Evolutionary conservation across 2,888 invertebrate genomes (phyloP), one percentile per base, ranked within the genome.

Genomic region (Exephanes ischioxanthus): DNA sequence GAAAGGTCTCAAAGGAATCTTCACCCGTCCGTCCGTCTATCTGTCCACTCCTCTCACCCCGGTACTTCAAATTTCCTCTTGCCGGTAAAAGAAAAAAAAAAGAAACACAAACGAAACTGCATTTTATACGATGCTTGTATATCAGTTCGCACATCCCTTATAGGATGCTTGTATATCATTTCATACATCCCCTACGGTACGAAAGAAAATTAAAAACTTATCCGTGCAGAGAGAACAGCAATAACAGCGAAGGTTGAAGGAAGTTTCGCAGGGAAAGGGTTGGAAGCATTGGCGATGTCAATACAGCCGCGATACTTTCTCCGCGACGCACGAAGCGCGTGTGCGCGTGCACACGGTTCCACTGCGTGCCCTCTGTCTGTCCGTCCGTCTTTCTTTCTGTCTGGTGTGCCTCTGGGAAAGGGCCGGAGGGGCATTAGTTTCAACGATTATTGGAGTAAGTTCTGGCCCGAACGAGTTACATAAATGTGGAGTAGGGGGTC

Each of bases 371-470:
- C 66, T n/a, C 51, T 37, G 76, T 53, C 53, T 71, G 79, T 58
- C 51, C 55, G 85, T 72, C 67, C 51, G 76, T 22, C 41, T 67
- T 33, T 75, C 48, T 16, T 45, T 75, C 48, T 16, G 33, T 55
- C 22, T 26, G 71, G 30, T 73, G 55, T 26, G 67, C 80, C 63
- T 68, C 19, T 9, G 53, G 80, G 41, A 80, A 84, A 85, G 79
- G 86, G 89, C 90, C 90, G 90, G 89, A 90, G 89, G 89, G 86
- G 91, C 93, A 93, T 94, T 93, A 93, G 93, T 94, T 93, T 91
- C 90, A 93, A 94, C 93, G 94, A 93, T 94, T 93, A 93, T 94
- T 93, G 91, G 92, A 93, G 92, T 94, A 93, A 92, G 93, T 93
- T 93, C 92, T 92, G 90, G 91, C n/a, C 89, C 90, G 93, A 92